Evolutionary conservation across 2,113 vertebrate species (phyloP).

Genomic region (Ophthalmolycus amberensis): DNA sequence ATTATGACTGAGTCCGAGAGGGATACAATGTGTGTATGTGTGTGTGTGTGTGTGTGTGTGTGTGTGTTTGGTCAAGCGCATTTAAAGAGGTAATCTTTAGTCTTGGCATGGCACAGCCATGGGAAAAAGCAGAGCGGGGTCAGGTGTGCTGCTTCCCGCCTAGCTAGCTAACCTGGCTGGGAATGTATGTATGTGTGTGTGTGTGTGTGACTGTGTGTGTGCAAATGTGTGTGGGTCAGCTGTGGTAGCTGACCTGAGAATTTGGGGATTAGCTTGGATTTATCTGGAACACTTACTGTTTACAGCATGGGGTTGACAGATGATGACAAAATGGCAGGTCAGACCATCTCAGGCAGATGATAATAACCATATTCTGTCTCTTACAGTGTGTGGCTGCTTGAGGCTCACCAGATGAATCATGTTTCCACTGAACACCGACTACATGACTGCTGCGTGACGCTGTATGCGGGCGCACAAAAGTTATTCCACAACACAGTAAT

Average conservation of each 20-base stretch:
- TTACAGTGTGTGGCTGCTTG: slow-evolving; percentile 13
- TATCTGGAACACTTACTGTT: slow-evolving; percentile 44
- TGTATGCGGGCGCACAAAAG: slow-evolving; percentile 39
- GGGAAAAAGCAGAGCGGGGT: slow-evolving; percentile 59
- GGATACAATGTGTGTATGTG: slow-evolving; percentile 9
- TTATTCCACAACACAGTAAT: slow-evolving; percentile 43
- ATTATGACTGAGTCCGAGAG: slow-evolving; percentile 43
- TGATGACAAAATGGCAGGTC: slow-evolving; percentile 56
- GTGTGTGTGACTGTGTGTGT: slow-evolving; percentile 8
- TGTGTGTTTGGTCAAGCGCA: slow-evolving; percentile 40
- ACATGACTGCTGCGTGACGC: slow-evolving; percentile 34
- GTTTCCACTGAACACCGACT: slow-evolving; percentile 36
- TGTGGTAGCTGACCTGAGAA: slow-evolving; percentile 59
- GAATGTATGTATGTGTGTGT: slow-evolving; percentile 18
- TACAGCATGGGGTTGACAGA: slow-evolving; percentile 30
- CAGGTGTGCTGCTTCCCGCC: slow-evolving; percentile 67
- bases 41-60: neutral
- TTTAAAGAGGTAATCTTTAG: slow-evolving; percentile 47
- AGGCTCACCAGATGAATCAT: slow-evolving; percentile 54
- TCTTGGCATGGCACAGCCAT: slow-evolving; percentile 45
- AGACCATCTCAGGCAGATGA: slow-evolving; percentile 9
- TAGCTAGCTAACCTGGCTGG: slow-evolving; percentile 38
- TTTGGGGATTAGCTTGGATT: slow-evolving; percentile 62
- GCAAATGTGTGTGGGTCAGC: slow-evolving; percentile 54
- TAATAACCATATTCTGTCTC: slow-evolving; percentile 14